Base-by-base conservation (phyloP, 2,797 vertebrate genomes). In the Antennarius maculatus region DNA sequence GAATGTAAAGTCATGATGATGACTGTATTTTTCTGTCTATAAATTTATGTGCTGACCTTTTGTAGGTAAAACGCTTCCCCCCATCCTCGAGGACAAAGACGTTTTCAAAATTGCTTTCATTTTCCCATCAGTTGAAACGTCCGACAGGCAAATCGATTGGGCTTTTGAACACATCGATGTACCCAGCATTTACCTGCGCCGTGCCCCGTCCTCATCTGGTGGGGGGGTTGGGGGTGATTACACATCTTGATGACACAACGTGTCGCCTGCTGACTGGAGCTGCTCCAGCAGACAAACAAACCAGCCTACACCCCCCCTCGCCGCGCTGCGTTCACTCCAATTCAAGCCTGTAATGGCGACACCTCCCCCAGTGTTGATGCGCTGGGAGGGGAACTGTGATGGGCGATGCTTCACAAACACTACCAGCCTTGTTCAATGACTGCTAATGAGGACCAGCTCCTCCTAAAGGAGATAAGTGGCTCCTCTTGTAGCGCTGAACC, bases 321-420 rank as follows among this genome's bases (percentile, higher is more conserved):
- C 28, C 51, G 70, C 71, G 78, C 60, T 61, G 67, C 78, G 77
- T 70, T 69, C 71, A 82, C 83, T 88, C 71, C 79, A 75, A 68
- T 82, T 77, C 73, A 66, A 17, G 72, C 60, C 82, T 90, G 89
- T 92, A 93, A 93, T 93, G 91, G 92, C 86, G 76, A 80, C 86
- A 71, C 88, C 59, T 85, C 84, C 76, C 76, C 82, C 56, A 48
- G 75, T 80, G 71, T 84, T 61, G 81, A 64, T 65, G 76, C 66
- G 61, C 72, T 64, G 49, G 82, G 83, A 86, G 71, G 79, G 70
- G 72, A 74, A 71, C 75, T 37, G 47, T 59, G 76, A 87, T 82
- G 86, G 87, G 82, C 78, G 76, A 86, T 71, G 76, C 71, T 78
- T 76, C 69, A 54, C 82, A 80, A 83, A 83, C 74, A 77, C 72